Evolutionary conservation across 1,140 invertebrate species (phyloP), one percentile per base, ranked within the genome.

Genomic region (Apis dorsata): DNA sequence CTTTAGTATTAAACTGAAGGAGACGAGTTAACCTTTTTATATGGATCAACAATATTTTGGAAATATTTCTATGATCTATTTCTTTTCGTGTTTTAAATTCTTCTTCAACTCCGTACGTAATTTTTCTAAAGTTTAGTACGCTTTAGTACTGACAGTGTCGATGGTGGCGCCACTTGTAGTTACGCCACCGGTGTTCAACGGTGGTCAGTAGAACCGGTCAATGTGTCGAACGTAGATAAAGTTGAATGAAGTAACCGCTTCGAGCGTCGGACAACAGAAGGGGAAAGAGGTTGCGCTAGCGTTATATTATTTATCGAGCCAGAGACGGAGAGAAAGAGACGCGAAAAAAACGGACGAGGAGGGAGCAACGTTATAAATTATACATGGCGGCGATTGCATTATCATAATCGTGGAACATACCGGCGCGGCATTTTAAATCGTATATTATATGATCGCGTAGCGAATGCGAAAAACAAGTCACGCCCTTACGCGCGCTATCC

Each of bases 341-440:
- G 70, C 34, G 53, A 60, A 72, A 72, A 79, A 82, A 62, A 11
- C 44, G 17, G 28, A 9, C 21, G 24, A 53, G 21, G 19, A 44
- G 24, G 59, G 51, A 57, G 49, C 51, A 59, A 69, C 80, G 69
- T 77, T 82, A 82, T 82, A 82, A 82, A 82, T 82, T 77, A 82
- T 82, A 82, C 80, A 82, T 82, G 74, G 74, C 73, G 74, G 73
- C 74, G 81, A 83, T 83, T 83, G 60, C 75, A 83, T 83, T 78
- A 78, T 83, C 76, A 83, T 83, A 78, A 83, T 72, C 81, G 81
- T 60, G 51, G 81, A 77, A 83, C 81, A 79, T 24, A 71, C 12
- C 53, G 51, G 17, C 28, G 60, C n/a, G 75, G 66, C 81, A 79
- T 83, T 83, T 83, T 62, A 63, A 83, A 78, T 83, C 81, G 81